Base-by-base conservation (phyloP, 2,113 vertebrate species). In the Limnothrissa miodon region DNA sequence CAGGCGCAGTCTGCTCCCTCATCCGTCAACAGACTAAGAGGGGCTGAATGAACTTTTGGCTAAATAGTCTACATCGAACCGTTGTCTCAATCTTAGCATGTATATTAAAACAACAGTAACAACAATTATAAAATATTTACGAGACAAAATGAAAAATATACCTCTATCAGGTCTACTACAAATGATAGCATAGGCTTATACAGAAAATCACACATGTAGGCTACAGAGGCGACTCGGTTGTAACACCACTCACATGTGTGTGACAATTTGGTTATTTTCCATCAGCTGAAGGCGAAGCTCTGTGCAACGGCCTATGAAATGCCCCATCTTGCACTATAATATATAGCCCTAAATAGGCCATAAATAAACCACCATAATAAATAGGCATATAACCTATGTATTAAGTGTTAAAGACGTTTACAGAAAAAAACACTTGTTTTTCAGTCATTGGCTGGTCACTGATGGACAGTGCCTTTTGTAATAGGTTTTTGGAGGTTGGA, bases 1-100 rank as follows among this genome's bases (percentile, higher is more conserved):
- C 85, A 86, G 87, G 82, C 82, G 84, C 84, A 84, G 79, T 81
- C 82, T 80, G 29, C 62, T 70, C 62, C 51, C 84, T 44, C 82
- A 62, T 82, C 84, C 53, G 81, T 87, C 86, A 56, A 87, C 59
- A 78, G 62, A 81, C 59, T 62, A 81, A 44, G 25, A 83, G 78
- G 80, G 82, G 83, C 82, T 45, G 79, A 48, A 82, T 70, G 62
- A 70, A 70, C 62, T 70, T 70, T 70, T 70, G 25, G 33, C 62
- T 36, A 70, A 29, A 70, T 6, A 42, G 42, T 6, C 42, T 70
- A 29, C 29, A 70, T 36, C 62, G 25, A 70, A 70, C 15, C 4
- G 13, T 70, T 11, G 15, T 10, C 25, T 33, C 25, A 66, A 25
- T 33, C 59, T 9, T 66, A 66, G 62, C 15, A 29, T 33, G 25